Conservation (phyloP, 2,113 vertebrate species). For the Hyla sarda region DNA sequence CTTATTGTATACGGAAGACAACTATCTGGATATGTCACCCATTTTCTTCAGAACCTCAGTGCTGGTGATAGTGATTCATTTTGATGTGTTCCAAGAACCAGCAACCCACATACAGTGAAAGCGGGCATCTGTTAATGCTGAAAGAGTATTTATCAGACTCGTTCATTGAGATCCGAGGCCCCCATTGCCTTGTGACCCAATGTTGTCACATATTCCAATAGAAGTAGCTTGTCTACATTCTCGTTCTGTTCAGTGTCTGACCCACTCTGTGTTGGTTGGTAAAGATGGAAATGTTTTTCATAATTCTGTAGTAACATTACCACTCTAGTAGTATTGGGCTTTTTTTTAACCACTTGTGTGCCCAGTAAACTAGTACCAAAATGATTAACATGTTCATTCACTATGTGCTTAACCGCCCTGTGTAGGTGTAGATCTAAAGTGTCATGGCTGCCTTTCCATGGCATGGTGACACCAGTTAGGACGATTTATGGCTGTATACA, state of each 20-base stretch:
- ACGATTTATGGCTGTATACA: background rate
- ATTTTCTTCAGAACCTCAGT: too few relatives aligned
- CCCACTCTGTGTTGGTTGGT: background rate
- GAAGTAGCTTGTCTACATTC: background rate
- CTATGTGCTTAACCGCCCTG: background rate
- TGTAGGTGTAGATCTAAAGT: background rate
- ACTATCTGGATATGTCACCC: too few relatives aligned
- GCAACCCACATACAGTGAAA: background rate
- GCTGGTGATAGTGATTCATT: too few relatives aligned
- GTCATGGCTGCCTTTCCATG: background rate
- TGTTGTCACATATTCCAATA: background rate
- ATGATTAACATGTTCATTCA: background rate
- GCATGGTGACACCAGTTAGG: background rate
- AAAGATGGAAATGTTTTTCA: background rate
- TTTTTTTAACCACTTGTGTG: too few relatives aligned
- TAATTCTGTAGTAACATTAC: background rate
- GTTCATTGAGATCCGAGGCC: background rate
- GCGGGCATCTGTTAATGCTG: background rate
- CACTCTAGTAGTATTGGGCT: background rate
- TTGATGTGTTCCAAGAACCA: background rate
- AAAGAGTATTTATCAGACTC: too few relatives aligned
- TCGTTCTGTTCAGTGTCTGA: background rate
- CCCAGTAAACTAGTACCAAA: too few relatives aligned
- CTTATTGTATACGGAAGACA: too few relatives aligned
- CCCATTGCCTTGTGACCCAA: background rate